These are phyloP conservation scores for Athetis lepigone DNA, from an alignment of 2,888 invertebrate genomes.

Conservation along the genomic window DNA sequence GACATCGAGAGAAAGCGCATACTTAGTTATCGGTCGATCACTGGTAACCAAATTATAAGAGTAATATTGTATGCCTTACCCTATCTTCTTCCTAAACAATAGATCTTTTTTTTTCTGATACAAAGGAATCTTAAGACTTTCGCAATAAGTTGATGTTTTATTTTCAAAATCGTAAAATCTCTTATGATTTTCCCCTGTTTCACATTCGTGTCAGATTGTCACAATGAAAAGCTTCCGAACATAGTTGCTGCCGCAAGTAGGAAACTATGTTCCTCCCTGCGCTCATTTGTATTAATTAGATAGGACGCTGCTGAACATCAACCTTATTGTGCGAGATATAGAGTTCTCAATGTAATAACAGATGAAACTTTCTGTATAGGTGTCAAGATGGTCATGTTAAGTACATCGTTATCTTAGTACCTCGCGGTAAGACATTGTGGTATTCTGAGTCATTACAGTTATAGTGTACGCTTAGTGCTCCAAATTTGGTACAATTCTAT, in stretches of 20 bases:
- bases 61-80: no score
- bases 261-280: background rate
- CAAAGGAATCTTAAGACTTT: no score
- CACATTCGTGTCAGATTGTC: slow-evolving; percentile 1
- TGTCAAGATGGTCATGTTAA: background rate
- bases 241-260: slow-evolving; percentile 1
- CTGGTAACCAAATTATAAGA: no score
- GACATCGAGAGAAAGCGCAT: no score
- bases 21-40: no score
- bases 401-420: slow-evolving; percentile 1
- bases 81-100: no score
- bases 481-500: no score
- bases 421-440: background rate
- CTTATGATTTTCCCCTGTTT: no score
- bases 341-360: slow-evolving; percentile 7
- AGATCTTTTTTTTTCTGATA: no score
- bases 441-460: background rate
- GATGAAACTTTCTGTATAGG: slow-evolving; percentile 1
- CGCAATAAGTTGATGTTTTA: background rate
- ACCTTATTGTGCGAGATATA: slow-evolving; percentile 11
- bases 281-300: slow-evolving; percentile 22
- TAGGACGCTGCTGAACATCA: background rate
- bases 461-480: no score
- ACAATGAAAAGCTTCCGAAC: background rate
- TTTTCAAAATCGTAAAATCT: background rate